Conservation (phyloP, 2,888 invertebrate genomes). For the Cetonia aurata region DNA sequence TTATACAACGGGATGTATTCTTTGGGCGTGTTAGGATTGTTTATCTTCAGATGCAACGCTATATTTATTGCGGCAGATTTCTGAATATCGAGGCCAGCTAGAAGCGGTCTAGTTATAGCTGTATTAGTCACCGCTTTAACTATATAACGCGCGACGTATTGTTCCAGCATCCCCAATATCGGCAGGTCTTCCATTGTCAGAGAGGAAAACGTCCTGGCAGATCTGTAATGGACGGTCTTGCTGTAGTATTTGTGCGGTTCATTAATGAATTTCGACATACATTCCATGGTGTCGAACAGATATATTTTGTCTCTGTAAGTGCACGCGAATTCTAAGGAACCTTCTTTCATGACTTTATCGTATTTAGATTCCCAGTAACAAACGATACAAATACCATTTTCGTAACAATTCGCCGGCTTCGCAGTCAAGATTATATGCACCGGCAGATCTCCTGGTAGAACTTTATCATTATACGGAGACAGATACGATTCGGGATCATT, state of each 20-base stretch:
- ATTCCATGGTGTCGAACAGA: slow-evolving; percentile 70
- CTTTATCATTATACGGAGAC: slow-evolving; percentile 58
- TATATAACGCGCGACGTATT: slow-evolving; percentile 70
- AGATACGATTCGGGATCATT: slow-evolving; percentile 66
- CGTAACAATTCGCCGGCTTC: slow-evolving; percentile 62
- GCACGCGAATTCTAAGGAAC: slow-evolving; percentile 67
- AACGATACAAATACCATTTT: slow-evolving; percentile 73
- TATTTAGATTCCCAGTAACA: slow-evolving; percentile 72
- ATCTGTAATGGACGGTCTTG: slow-evolving; percentile 63
- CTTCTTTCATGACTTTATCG: slow-evolving; percentile 66
- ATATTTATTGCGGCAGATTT: slow-evolving; percentile 71
- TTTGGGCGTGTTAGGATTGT: slow-evolving; percentile 64
- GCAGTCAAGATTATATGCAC: slow-evolving; percentile 54
- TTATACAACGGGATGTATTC: slow-evolving; percentile 62
- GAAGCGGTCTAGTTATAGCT: slow-evolving; percentile 71
- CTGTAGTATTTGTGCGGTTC: slow-evolving; percentile 69
- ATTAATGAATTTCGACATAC: slow-evolving; percentile 69
- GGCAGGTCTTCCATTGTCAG: slow-evolving; percentile 69
- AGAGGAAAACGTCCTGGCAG: slow-evolving; percentile 63
- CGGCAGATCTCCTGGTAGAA: slow-evolving; percentile 69
- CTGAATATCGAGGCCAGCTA: slow-evolving; percentile 70
- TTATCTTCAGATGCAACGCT: slow-evolving; percentile 71
- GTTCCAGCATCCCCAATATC: slow-evolving; percentile 73
- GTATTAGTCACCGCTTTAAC: slow-evolving; percentile 70
- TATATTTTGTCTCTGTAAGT: slow-evolving; percentile 69